A percentile compares a stretch with the other conserved stretches of the same genome.
Evolutionary conservation across 2,888 invertebrate species (phyloP).

Genomic region (Branchipolynoe longqiensis): DNA sequence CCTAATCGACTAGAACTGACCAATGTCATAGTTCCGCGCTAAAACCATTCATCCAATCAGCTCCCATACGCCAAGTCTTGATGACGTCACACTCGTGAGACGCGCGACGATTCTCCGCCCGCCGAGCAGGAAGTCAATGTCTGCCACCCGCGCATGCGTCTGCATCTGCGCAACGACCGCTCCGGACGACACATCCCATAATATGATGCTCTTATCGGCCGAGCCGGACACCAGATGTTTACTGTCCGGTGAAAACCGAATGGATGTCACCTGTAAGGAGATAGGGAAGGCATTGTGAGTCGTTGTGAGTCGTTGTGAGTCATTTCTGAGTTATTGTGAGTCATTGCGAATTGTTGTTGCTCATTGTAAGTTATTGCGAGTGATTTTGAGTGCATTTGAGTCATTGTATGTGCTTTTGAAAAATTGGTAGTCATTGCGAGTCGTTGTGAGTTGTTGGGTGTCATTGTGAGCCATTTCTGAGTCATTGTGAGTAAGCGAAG

Average conservation of each 20-base stretch:
- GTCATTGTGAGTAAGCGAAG: too few relatives aligned
- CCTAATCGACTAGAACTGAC: too few relatives aligned
- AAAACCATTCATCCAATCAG: background rate
- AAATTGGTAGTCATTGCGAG: too few relatives aligned
- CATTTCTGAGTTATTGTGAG: too few relatives aligned
- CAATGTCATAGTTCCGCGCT: too few relatives aligned
- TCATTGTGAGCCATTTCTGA: too few relatives aligned
- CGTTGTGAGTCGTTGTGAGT: background rate
- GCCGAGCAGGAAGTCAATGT: background rate
- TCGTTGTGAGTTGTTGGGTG: too few relatives aligned
- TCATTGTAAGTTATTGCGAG: too few relatives aligned
- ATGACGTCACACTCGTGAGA: background rate
- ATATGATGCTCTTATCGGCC: slow-evolving; percentile 3
- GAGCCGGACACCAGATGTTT: slow-evolving; percentile 31
- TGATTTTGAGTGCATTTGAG: too few relatives aligned
- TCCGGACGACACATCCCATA: slow-evolving; percentile 16
- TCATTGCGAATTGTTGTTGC: too few relatives aligned
- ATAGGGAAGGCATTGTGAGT: background rate
- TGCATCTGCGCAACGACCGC: slow-evolving; percentile 32
- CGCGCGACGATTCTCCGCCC: background rate
- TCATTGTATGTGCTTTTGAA: too few relatives aligned
- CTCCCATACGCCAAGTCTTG: background rate
- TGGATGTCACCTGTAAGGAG: background rate
- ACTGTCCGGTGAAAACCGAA: background rate
- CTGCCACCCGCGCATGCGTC: slow-evolving; percentile 23